phyloP scores from a whole-genome alignment of 2,888 invertebrate genomes.

The Drosophila emarginata region DNA sequence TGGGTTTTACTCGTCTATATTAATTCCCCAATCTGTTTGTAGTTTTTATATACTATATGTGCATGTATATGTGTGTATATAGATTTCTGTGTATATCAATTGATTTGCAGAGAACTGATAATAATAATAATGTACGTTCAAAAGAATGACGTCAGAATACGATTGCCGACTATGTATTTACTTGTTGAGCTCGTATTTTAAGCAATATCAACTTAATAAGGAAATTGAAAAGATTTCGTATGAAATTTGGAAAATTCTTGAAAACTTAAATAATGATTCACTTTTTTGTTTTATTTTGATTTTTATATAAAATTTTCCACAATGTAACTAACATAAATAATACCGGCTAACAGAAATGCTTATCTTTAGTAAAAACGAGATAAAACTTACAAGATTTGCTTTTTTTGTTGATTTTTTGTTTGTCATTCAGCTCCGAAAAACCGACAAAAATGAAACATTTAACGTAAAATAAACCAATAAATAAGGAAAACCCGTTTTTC shows the following conservation, averaged over 20 bases:
- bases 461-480: neutral
- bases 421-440: neutral
- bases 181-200: neutral
- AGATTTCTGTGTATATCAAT: conserved; percentile 1
- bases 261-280: neutral
- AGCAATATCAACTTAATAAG: neutral
- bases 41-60: neutral
- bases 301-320: neutral
- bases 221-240: neutral
- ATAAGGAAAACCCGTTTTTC: neutral
- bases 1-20: neutral
- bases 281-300: neutral
- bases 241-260: neutral
- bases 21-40: neutral
- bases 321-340: neutral
- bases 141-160: conserved; percentile 5
- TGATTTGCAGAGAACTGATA: conserved; percentile 3
- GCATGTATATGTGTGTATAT: neutral
- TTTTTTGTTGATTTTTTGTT: neutral
- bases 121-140: neutral
- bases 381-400: conserved; percentile 2
- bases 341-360: neutral
- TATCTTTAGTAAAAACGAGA: neutral
- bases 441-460: neutral
- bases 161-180: conserved; percentile 10